Evolutionary conservation across 2,888 invertebrate species (phyloP), one percentile per base, ranked within the genome.

Genomic region (Amiota minor): DNA sequence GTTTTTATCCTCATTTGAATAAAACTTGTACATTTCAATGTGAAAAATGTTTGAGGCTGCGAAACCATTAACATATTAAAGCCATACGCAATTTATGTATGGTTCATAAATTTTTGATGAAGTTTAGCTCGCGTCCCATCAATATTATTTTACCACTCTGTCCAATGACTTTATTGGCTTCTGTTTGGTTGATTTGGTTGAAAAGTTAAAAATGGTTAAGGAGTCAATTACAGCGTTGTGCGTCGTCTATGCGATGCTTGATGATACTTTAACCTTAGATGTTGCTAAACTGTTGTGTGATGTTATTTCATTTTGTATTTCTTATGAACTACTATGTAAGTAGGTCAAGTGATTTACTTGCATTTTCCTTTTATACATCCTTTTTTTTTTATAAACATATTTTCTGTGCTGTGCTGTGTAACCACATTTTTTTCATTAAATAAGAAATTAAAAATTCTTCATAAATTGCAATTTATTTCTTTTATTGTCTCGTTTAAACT

Each of bases 61-160:
- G 12, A 1, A 20, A n/a, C 20, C 16, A 72, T 72, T 71, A 73
- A 73, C 76, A 78, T 74, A 76, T 74, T 69, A 70, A 72, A 68
- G 56, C 55, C 72, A 74, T 79, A 71, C 20, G 20, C 59, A 59
- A 62, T n/a, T 69, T 77, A 73, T 74, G 70, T 73, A 77, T 78
- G 78, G 76, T 70, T 78, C 78, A 84, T 86, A 78, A 83, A 83
- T 76, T 83, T 81, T 79, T 81, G 75, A 85, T 83, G 76, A 81
- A 73, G 11, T 75, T 81, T 75, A 67, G 50, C 73, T 74, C 35
- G 53, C 18, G 16, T 11, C 61, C 53, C 55, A 55, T 46, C 20
- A 47, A 69, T 47, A 61, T 62, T 72, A 61, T 70, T 59, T 56
- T 74, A 64, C 65, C 82, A 82, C 79, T 74, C 72, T 78, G 69